These are phyloP conservation scores for Siphlonurus alternatus DNA, from an alignment of 2,888 invertebrate species.

Conservation along the genomic window DNA sequence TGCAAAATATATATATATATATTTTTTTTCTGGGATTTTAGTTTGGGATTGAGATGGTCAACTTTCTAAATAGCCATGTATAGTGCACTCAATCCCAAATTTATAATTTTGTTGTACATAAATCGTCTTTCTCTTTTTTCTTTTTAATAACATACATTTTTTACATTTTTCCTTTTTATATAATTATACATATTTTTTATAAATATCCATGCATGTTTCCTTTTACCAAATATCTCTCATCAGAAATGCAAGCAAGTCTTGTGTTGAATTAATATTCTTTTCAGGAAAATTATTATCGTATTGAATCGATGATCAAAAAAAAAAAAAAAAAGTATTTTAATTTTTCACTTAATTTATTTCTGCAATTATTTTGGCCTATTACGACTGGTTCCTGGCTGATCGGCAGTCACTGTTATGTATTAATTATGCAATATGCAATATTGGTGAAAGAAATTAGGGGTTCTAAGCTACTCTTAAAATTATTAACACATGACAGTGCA, in stretches of 20 bases:
- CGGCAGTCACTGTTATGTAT: not conserved
- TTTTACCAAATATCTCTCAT: not conserved
- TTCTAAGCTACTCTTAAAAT: too few species aligned
- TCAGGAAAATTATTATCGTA: not conserved
- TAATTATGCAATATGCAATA: not conserved
- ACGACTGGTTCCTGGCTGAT: slow-evolving; percentile 4
- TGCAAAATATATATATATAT: too few species aligned
- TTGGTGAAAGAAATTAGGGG: too few species aligned
- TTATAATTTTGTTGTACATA: too few species aligned
- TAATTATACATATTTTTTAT: too few species aligned
- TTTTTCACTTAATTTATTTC: not conserved
- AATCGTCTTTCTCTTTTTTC: not conserved
- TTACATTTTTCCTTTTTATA: not conserved
- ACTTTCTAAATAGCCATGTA: not conserved
- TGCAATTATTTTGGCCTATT: not conserved
- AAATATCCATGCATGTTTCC: not conserved
- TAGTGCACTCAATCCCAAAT: not conserved
- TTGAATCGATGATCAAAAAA: too few species aligned
- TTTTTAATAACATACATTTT: not conserved
- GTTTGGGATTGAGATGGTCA: not conserved
- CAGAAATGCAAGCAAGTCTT: not conserved
- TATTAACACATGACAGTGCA: too few species aligned
- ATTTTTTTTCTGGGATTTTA: not conserved
- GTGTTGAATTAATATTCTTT: not conserved
- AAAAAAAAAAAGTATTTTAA: too few species aligned